A percentile compares a stretch with the other conserved stretches of the same genome.
Evolutionary conservation across 2,888 invertebrate genomes (phyloP).

Genomic region (Metallyticus violacea): DNA sequence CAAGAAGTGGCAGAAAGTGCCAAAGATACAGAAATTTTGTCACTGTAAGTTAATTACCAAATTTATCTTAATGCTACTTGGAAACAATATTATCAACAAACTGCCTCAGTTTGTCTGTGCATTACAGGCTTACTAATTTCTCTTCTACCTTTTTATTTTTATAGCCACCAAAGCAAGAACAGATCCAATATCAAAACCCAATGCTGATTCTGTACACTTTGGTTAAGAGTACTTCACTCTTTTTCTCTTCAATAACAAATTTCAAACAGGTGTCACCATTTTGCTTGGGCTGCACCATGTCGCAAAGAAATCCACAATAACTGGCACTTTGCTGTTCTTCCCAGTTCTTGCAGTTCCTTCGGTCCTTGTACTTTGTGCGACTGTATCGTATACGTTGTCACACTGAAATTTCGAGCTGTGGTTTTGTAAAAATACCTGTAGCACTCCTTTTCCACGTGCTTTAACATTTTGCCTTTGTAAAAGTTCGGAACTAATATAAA

Average conservation of each 20-base stretch:
- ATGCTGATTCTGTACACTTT: conserved; percentile 88
- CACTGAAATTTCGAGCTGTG: not conserved
- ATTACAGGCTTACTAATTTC: conserved; percentile 85
- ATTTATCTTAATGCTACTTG: not conserved
- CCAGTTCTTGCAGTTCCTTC: conserved; percentile 87
- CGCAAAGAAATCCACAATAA: conserved; percentile 95
- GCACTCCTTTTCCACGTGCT: not conserved
- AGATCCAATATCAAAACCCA: conserved; percentile 82
- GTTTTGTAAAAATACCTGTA: not conserved
- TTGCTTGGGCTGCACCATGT: conserved; percentile 98
- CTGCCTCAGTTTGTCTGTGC: conserved; percentile 82
- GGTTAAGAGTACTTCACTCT: conserved; percentile 82
- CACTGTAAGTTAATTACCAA: not conserved
- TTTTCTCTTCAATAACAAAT: conserved; percentile 75
- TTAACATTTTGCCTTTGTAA: not conserved
- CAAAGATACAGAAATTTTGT: not conserved
- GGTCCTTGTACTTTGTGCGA: conserved; percentile 88
- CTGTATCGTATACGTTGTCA: not conserved
- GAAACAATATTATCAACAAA: conserved; percentile 69
- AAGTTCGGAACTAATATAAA: not conserved
- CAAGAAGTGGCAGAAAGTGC: too few species aligned
- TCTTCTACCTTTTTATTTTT: conserved; percentile 85
- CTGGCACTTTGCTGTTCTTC: conserved; percentile 80
- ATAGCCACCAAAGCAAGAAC: conserved; percentile 90
- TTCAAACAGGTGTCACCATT: conserved; percentile 87